These are phyloP conservation scores for Eurystomus glaucurus DNA, from an alignment of 2,797 vertebrate genomes.

Conservation along the genomic window DNA sequence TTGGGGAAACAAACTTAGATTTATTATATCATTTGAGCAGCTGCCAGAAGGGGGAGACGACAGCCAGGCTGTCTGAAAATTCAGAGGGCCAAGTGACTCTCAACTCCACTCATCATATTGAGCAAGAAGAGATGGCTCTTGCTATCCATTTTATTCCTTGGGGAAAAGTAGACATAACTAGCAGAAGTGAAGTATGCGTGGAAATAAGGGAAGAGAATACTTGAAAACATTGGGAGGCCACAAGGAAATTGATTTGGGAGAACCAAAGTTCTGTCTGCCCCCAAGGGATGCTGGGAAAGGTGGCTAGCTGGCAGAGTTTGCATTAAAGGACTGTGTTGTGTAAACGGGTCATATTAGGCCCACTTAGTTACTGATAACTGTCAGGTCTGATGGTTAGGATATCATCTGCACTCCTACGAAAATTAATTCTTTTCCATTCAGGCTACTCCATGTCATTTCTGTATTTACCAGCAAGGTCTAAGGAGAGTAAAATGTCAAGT, in stretches of 20 bases:
- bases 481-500: neutral
- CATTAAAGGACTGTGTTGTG: neutral
- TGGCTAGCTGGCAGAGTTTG: neutral
- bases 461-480: neutral
- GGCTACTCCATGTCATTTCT: neutral
- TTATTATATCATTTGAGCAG: neutral
- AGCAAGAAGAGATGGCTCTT: neutral
- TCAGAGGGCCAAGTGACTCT: slow-evolving; percentile 15
- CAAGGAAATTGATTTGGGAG: neutral
- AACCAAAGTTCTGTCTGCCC: neutral
- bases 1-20: neutral
- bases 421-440: neutral
- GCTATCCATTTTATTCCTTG: neutral
- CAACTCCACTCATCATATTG: neutral
- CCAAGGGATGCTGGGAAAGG: neutral
- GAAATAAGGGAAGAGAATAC: neutral
- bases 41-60: slow-evolving; percentile 67
- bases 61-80: neutral
- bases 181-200: neutral
- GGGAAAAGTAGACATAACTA: neutral
- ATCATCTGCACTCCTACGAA: neutral
- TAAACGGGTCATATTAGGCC: neutral
- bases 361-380: neutral
- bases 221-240: neutral
- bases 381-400: neutral